phyloP scores from a whole-genome alignment of 92 coral and sea anemone species.

The Epizoanthus scotinus region DNA sequence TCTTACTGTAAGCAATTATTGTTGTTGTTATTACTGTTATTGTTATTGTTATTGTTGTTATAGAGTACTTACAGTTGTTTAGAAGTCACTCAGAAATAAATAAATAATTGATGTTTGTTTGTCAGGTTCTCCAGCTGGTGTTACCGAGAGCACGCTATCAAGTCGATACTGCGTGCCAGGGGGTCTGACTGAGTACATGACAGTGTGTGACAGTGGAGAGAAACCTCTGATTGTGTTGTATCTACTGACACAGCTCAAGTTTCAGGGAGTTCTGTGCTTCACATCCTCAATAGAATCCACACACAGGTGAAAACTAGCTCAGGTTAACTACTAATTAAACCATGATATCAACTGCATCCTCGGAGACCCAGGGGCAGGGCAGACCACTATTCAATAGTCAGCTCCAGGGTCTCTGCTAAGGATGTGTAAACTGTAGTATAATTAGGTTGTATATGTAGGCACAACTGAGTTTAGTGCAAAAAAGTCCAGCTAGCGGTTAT shows the following conservation, averaged over 20 bases:
- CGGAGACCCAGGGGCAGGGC: too few relatives aligned
- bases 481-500: too few relatives aligned
- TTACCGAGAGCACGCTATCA: background rate
- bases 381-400: too few relatives aligned
- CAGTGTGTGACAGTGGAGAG: conserved; percentile 80
- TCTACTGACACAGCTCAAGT: conserved; percentile 66
- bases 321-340: too few relatives aligned
- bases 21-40: too few relatives aligned
- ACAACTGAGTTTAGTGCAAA: too few relatives aligned
- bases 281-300: conserved; percentile 95
- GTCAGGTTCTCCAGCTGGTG: conserved; percentile 6
- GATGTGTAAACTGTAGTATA: too few relatives aligned
- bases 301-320: conserved; percentile 65
- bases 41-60: background rate
- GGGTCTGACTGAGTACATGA: conserved; percentile 84
- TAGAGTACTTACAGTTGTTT: background rate
- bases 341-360: too few relatives aligned
- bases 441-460: too few relatives aligned
- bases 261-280: conserved; percentile 82
- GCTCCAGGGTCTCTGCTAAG: too few relatives aligned
- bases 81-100: background rate
- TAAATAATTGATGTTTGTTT: background rate
- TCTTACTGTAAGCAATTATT: too few relatives aligned
- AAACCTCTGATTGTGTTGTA: conserved; percentile 86
- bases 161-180: conserved; percentile 72